These are phyloP conservation scores for Hydraecia micacea DNA, from an alignment of 2,888 invertebrate genomes.

Conservation along the genomic window DNA sequence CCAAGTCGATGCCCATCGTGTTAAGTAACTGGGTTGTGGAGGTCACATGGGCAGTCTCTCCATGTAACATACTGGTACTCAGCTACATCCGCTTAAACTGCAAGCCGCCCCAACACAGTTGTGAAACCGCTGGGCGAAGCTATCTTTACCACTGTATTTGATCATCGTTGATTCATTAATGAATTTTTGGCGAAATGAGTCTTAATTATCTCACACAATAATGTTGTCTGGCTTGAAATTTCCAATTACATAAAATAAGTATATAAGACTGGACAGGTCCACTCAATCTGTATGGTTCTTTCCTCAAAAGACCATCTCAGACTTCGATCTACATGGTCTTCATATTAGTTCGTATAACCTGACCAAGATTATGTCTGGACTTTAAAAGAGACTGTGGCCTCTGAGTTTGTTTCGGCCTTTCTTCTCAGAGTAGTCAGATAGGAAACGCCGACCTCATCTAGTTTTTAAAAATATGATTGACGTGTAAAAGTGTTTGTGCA, in stretches of 20 bases:
- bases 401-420: too few relatives aligned
- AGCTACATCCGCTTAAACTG: neutral
- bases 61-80: neutral
- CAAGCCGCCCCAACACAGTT: neutral
- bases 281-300: too few relatives aligned
- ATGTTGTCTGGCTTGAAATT: neutral
- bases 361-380: too few relatives aligned
- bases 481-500: too few relatives aligned
- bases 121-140: neutral
- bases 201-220: conserved; percentile 1
- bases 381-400: too few relatives aligned
- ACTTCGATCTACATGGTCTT: too few relatives aligned
- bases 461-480: too few relatives aligned
- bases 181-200: neutral
- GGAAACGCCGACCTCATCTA: too few relatives aligned
- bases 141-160: neutral
- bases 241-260: neutral
- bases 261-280: too few relatives aligned
- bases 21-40: neutral
- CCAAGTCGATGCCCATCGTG: neutral
- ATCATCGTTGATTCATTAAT: conserved; percentile 20
- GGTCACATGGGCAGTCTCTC: neutral
- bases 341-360: too few relatives aligned
- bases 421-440: too few relatives aligned
- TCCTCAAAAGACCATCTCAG: too few relatives aligned